phyloP scores from a whole-genome alignment of 2,113 vertebrate species.

The Vulpes lagopus region DNA sequence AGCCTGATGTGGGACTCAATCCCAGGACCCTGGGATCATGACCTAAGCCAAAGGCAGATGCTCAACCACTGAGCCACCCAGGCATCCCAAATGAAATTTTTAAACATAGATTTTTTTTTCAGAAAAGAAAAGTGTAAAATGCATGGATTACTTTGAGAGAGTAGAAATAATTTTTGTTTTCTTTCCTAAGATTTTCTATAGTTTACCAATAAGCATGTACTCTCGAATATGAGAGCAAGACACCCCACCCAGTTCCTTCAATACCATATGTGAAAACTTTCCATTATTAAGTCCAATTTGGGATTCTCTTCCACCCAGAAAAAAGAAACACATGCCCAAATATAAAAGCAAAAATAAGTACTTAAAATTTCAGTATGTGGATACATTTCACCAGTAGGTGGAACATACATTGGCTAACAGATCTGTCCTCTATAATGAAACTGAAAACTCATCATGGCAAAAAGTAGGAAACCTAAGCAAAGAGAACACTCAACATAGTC shows the following conservation, averaged over 20 bases:
- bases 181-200: not conserved
- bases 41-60: no score
- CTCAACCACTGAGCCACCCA: no score
- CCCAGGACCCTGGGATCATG: no score
- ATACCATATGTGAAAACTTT: not conserved
- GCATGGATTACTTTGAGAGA: not conserved
- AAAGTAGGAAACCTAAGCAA: not conserved
- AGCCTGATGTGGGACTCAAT: no score
- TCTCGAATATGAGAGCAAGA: not conserved
- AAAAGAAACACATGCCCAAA: not conserved
- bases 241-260: not conserved
- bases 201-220: not conserved
- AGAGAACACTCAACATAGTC: not conserved
- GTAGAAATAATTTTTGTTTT: not conserved
- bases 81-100: not conserved
- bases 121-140: slow-evolving; percentile 1
- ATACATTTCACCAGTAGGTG: not conserved
- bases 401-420: not conserved
- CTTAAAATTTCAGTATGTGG: not conserved
- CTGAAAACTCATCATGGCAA: slow-evolving; percentile 7
- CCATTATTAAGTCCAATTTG: not conserved
- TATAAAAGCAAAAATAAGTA: not conserved
- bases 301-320: not conserved
- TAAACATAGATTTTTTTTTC: not conserved
- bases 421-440: not conserved